These are phyloP conservation scores for Eriocheir sinensis DNA, from an alignment of 1,140 invertebrate species.

Conservation along the genomic window DNA sequence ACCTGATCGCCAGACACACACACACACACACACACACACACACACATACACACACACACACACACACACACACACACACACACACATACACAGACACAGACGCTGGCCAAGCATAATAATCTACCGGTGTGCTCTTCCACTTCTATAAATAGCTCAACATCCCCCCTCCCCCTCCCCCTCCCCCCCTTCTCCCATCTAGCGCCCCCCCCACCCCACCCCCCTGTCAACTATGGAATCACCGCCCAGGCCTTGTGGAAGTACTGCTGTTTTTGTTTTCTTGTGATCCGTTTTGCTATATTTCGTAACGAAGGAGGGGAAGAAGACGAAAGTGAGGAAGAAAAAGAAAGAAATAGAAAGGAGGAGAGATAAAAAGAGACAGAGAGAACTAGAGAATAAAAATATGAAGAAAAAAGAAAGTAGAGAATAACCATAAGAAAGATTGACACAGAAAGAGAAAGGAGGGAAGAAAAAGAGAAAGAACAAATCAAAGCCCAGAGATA, in stretches of 20 bases:
- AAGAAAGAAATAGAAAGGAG: background rate
- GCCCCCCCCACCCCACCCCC: background rate
- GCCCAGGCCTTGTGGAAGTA: background rate
- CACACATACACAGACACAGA: background rate
- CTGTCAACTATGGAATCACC: background rate
- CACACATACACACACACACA: background rate
- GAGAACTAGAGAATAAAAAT: background rate
- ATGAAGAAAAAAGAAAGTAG: background rate
- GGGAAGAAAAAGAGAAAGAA: background rate
- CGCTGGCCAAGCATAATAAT: background rate
- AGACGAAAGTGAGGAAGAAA: background rate
- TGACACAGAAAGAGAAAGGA: background rate
- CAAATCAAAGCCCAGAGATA: background rate
- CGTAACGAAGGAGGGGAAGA: background rate
- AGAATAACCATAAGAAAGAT: background rate
- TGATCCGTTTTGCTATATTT: background rate
- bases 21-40: background rate
- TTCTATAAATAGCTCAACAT: background rate
- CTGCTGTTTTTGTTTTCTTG: background rate
- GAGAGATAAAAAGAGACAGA: background rate
- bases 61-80: constrained; percentile 22
- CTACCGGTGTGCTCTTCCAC: background rate
- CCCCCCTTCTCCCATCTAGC: background rate
- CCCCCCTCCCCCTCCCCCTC: background rate
- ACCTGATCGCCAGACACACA: background rate